A percentile compares a stretch with the other conserved stretches of the same genome.
Evolutionary conservation across 1,140 invertebrate genomes (phyloP).

Genomic region (Octopus bimaculoides): DNA sequence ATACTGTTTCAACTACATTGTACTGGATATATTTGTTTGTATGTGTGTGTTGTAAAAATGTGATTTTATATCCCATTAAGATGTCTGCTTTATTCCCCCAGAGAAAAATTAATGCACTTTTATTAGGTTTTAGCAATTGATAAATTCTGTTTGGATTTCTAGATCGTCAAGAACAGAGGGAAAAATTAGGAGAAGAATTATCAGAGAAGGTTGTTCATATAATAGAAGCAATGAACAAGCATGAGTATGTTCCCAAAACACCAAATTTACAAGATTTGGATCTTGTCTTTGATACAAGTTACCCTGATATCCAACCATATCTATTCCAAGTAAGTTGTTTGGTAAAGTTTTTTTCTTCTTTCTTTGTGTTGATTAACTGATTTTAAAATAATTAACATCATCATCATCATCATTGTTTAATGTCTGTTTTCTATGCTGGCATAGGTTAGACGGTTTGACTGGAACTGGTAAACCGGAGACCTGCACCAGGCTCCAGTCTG

Average conservation of each 20-base stretch:
- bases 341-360: neutral
- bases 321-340: constrained; percentile 72
- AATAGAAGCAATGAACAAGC: constrained; percentile 89
- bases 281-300: constrained; percentile 90
- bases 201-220: constrained; percentile 92
- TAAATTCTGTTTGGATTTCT: constrained; percentile 18
- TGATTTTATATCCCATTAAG: too few species aligned
- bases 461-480: too few species aligned
- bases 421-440: too few species aligned
- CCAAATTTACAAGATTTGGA: constrained; percentile 88
- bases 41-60: too few species aligned
- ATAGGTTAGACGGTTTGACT: too few species aligned
- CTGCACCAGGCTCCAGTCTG: too few species aligned
- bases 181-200: constrained; percentile 86
- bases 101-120: too few species aligned
- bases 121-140: too few species aligned
- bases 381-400: neutral
- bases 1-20: too few species aligned
- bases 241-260: constrained; percentile 94
- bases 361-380: constrained; percentile 5
- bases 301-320: constrained; percentile 91
- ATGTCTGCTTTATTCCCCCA: too few species aligned
- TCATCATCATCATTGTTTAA: too few species aligned
- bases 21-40: too few species aligned
- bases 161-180: constrained; percentile 82